phyloP scores from a whole-genome alignment of 2,113 vertebrate species.

The Anoplopoma fimbria region DNA sequence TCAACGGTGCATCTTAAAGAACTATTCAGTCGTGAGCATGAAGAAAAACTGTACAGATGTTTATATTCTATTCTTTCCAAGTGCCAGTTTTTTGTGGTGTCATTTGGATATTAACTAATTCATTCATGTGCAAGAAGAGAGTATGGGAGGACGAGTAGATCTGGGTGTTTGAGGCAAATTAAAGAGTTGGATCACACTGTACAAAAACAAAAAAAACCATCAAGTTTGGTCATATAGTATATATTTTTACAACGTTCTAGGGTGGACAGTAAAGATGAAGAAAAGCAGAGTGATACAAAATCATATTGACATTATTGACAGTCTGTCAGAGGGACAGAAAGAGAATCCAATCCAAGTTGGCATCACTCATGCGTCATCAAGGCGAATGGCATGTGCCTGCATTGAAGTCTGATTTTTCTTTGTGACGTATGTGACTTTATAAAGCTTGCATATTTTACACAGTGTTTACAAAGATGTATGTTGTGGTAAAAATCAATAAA shows the following conservation, averaged over 20 bases:
- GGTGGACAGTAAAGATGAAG: constrained; percentile 36
- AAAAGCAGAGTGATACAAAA: constrained; percentile 44
- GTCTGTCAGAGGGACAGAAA: constrained; percentile 14
- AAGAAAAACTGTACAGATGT: constrained; percentile 82
- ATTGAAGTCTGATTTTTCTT: constrained; percentile 76
- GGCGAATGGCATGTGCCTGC: constrained; percentile 82
- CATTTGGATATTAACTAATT: constrained; percentile 76
- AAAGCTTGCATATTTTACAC: constrained; percentile 85
- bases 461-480: constrained; percentile 84
- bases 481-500: constrained; percentile 78
- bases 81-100: constrained; percentile 80
- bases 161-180: constrained; percentile 33
- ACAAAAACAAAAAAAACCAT: constrained; percentile 64
- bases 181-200: constrained; percentile 67
- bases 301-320: constrained; percentile 42
- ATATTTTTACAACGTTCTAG: constrained; percentile 78
- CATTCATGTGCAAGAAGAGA: constrained; percentile 54
- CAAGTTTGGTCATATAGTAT: constrained; percentile 72
- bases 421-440: constrained; percentile 82
- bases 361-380: constrained; percentile 68
- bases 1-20: constrained; percentile 73
- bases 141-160: constrained; percentile 22
- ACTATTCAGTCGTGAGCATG: constrained; percentile 79
- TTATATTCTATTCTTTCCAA: constrained; percentile 82
- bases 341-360: constrained; percentile 46